Base-by-base conservation (phyloP, 2,888 invertebrate species). In the Aleiodes leptofemur region DNA sequence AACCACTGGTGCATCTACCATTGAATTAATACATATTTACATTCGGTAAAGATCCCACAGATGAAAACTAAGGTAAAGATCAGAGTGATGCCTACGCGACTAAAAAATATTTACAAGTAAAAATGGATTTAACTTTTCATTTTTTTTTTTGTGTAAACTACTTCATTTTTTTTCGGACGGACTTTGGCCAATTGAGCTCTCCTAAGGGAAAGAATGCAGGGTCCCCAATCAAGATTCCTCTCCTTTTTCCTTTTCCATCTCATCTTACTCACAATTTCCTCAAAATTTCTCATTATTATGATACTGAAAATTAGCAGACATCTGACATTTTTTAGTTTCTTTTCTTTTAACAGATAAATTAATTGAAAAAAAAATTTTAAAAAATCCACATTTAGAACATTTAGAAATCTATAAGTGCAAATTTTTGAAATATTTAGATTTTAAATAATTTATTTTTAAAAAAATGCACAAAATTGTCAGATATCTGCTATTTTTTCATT, bases 131-230 rank as follows among this genome's bases (percentile, higher is more conserved):
- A 4, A 50, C 9, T 34, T 38, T 23, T 14, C 72, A 51, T 53
- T 50, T 43, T 6, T 34, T 34, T 4, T 34, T 70, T 61, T 69
- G 38, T 51, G 51, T 66, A 53, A 73, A 66, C 34, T 73, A 75
- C 72, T 68, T 38, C 73, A 74, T 71, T 80, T 80, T 23, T 23
- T 23, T 86, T 86, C 85, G 88, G 89, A 89, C 88, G 89, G 88
- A 89, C 85, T 89, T 86, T 82, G 82, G 84, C 86, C 86, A 84
- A 85, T 79, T 82, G 81, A 80, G 72, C 79, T 68, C 66, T 76
- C 77, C 70, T 64, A 73, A 66, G 43, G 72, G 77, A 70, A 76
- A 66, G 57, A 77, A 61, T 73, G 59, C 75, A 71, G 34, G 34
- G 34, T 34, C 56, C 69, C 76, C 48, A 69, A 23, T 59, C 69